Conservation (phyloP, 2,797 vertebrate genomes). For the Enteromius trimaculatus region DNA sequence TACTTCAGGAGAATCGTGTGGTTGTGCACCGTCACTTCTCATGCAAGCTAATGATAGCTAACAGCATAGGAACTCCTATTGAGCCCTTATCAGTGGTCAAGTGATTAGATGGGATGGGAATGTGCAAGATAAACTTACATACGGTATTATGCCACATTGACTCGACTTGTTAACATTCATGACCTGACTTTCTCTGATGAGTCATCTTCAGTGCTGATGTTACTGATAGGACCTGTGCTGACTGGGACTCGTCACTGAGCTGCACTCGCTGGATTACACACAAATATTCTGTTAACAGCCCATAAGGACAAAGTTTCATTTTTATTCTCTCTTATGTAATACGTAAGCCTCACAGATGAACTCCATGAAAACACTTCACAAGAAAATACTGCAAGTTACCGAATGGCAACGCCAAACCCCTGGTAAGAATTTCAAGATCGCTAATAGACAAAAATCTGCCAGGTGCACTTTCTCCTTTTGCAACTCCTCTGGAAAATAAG, state of each 20-base stretch:
- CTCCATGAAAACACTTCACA: background rate
- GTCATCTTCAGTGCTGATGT: background rate
- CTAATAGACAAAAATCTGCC: background rate
- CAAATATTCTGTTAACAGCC: background rate
- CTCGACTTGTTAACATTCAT: background rate
- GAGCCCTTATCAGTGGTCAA: slow-evolving; percentile 50
- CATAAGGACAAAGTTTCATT: slow-evolving; percentile 55
- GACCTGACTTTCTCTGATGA: background rate
- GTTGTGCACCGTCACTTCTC: background rate
- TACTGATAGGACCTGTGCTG: background rate
- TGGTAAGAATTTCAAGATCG: slow-evolving; percentile 2
- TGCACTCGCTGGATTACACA: background rate
- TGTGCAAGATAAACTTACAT: slow-evolving; percentile 65
- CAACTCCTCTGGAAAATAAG: slow-evolving; percentile 1
- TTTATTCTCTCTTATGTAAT: slow-evolving; percentile 59
- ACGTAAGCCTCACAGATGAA: slow-evolving; percentile 30
- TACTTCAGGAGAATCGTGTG: background rate
- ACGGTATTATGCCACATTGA: slow-evolving; percentile 20
- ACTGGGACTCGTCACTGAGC: background rate
- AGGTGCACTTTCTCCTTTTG: background rate
- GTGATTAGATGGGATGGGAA: slow-evolving; percentile 59
- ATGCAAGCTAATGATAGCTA: background rate
- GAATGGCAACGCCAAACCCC: slow-evolving; percentile 16
- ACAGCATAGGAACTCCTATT: slow-evolving; percentile 33
- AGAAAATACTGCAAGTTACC: slow-evolving; percentile 46